These are phyloP conservation scores for Lacerta agilis DNA, from an alignment of 2,797 vertebrate species.

Conservation along the genomic window DNA sequence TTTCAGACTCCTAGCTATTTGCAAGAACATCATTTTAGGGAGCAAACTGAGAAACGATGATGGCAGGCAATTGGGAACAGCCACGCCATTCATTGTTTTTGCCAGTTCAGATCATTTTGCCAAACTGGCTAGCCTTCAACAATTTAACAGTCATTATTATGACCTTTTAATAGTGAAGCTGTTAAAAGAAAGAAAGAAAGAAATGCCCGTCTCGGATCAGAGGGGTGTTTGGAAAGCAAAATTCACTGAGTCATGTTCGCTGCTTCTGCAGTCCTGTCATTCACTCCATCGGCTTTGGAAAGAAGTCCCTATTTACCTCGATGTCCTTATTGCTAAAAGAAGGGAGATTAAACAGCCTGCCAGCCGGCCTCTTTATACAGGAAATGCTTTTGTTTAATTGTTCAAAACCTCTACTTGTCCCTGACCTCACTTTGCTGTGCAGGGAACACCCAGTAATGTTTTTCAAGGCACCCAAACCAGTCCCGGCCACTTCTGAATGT, in stretches of 20 bases:
- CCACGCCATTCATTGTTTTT: neutral
- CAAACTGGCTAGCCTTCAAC: neutral
- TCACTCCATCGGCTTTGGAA: neutral
- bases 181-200: neutral
- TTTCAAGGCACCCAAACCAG: neutral
- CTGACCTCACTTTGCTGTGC: neutral
- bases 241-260: neutral
- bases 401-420: neutral
- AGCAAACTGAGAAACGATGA: neutral
- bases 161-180: neutral
- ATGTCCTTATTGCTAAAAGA: neutral
- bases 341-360: too few species aligned
- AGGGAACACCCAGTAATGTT: neutral
- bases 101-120: neutral
- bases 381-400: neutral
- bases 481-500: neutral
- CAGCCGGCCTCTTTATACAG: neutral
- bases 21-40: neutral
- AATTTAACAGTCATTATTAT: too few species aligned
- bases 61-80: too few species aligned
- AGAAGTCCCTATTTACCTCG: neutral
- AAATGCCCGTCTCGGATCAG: neutral
- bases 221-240: neutral
- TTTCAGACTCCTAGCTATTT: neutral
- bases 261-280: neutral